phyloP scores from a whole-genome alignment of 2,888 invertebrate species.

The Thecocarcelia acutangulata region DNA sequence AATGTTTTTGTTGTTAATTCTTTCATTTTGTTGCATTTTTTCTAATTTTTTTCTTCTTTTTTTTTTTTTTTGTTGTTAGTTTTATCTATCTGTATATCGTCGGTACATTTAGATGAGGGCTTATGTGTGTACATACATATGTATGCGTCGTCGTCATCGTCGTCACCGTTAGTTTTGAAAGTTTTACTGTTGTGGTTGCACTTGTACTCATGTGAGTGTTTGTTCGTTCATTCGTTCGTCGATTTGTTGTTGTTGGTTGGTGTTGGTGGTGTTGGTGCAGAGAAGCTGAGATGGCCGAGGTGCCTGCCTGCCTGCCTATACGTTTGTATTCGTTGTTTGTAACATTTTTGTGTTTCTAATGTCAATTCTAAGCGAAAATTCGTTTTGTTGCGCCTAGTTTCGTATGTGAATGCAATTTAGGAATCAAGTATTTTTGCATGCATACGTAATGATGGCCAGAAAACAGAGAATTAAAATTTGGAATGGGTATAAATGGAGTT shows the following conservation, averaged over 20 bases:
- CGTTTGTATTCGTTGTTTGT: slow-evolving; percentile 29
- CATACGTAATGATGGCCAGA: slow-evolving; percentile 64
- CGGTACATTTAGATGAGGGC: slow-evolving; percentile 42
- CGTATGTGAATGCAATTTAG: slow-evolving; percentile 70
- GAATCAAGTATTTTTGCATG: slow-evolving; percentile 71
- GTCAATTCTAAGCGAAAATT: slow-evolving; percentile 70
- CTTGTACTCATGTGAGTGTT: slow-evolving; percentile 39
- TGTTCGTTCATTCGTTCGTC: background rate
- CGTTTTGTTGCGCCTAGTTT: slow-evolving; percentile 69
- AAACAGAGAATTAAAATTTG: background rate
- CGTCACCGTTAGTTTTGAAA: slow-evolving; percentile 62
- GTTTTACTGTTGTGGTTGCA: slow-evolving; percentile 65
- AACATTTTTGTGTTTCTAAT: slow-evolving; percentile 61
- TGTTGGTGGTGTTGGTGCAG: slow-evolving; percentile 10
- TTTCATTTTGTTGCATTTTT: slow-evolving; percentile 38
- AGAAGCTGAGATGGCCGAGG: slow-evolving; percentile 47
- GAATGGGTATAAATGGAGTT: slow-evolving; percentile 1
- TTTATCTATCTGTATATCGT: slow-evolving; percentile 15
- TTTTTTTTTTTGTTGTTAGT: slow-evolving; percentile 29
- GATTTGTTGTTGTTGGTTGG: background rate
- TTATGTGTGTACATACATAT: slow-evolving; percentile 2
- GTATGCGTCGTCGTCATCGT: slow-evolving; percentile 41
- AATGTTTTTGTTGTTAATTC: slow-evolving; percentile 62
- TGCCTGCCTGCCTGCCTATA: slow-evolving; percentile 31
- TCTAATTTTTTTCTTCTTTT: no score